phyloP scores from a whole-genome alignment of 2,797 vertebrate species.

The Nannoperca australis region DNA sequence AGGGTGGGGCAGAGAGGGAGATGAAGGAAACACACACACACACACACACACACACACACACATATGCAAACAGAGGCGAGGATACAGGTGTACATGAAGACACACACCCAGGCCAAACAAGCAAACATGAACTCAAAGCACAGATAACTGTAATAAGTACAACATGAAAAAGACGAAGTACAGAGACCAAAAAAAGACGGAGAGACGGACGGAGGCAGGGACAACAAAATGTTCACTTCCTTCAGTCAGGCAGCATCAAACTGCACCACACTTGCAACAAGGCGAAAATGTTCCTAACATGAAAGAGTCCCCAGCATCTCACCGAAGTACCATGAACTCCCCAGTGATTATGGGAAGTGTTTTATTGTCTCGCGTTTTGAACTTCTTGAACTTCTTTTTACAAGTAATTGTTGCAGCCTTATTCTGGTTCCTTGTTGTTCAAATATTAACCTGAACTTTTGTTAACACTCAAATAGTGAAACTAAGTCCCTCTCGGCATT shows the following conservation, averaged over 20 bases:
- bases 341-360: slow-evolving; percentile 3
- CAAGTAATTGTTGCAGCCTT: not conserved
- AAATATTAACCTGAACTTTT: not conserved
- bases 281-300: not conserved
- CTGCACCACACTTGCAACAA: not conserved
- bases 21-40: slow-evolving; percentile 14
- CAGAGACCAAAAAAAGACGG: not conserved
- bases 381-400: too few species aligned
- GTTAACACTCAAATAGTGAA: not conserved
- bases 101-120: slow-evolving; percentile 34
- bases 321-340: slow-evolving; percentile 6
- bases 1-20: slow-evolving; percentile 41
- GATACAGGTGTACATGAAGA: slow-evolving; percentile 44
- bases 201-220: slow-evolving; percentile 1
- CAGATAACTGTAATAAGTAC: not conserved
- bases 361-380: too few species aligned
- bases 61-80: slow-evolving; percentile 43
- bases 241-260: not conserved
- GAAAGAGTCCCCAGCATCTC: not conserved
- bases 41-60: slow-evolving; percentile 1
- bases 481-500: not conserved
- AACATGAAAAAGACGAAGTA: slow-evolving; percentile 5
- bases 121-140: not conserved
- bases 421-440: not conserved
- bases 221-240: not conserved